These are phyloP conservation scores for Actinernus sp. DNA, from an alignment of 92 coral and sea anemone genomes.

Conservation along the genomic window DNA sequence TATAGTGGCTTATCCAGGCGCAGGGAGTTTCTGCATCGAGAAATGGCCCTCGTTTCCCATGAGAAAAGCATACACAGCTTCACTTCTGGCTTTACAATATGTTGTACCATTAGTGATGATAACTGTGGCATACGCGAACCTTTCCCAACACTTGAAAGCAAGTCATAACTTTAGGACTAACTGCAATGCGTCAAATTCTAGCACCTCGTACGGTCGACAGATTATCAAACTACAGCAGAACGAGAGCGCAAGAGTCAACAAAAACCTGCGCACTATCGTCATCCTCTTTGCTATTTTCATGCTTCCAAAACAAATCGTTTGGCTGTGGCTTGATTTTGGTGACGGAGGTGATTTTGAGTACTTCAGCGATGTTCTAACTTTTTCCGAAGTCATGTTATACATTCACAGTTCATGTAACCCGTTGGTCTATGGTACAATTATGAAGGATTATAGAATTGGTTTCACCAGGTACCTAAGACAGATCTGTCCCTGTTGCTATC, in stretches of 20 bases:
- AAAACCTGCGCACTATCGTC: slow-evolving; percentile 67
- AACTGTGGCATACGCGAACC: slow-evolving; percentile 71
- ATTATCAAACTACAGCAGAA: slow-evolving; percentile 16
- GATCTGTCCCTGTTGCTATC: slow-evolving; percentile 32
- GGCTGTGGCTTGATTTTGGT: slow-evolving; percentile 90
- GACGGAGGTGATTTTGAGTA: slow-evolving; percentile 39
- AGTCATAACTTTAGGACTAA: slow-evolving; percentile 32
- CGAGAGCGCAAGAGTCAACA: slow-evolving; percentile 69
- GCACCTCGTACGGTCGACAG: slow-evolving; percentile 1
- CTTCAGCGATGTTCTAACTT: slow-evolving; percentile 49
- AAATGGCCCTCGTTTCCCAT: slow-evolving; percentile 63
- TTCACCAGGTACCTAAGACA: slow-evolving; percentile 44
- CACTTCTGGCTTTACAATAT: slow-evolving; percentile 65
- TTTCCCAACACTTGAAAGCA: slow-evolving; percentile 45
- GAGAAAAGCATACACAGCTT: slow-evolving; percentile 65
- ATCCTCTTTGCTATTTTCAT: slow-evolving; percentile 71
- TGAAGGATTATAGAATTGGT: slow-evolving; percentile 72
- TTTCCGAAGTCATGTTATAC: slow-evolving; percentile 73
- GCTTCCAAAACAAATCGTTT: slow-evolving; percentile 77
- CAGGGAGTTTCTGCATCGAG: slow-evolving; percentile 47
- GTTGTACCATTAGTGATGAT: slow-evolving; percentile 66
- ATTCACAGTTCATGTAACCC: slow-evolving; percentile 86
- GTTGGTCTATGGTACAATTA: slow-evolving; percentile 75
- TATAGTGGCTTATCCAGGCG: slow-evolving; percentile 64
- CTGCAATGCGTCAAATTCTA: not conserved